phyloP scores from a whole-genome alignment of 1,140 invertebrate genomes.

The Dinothrombium tinctorium region DNA sequence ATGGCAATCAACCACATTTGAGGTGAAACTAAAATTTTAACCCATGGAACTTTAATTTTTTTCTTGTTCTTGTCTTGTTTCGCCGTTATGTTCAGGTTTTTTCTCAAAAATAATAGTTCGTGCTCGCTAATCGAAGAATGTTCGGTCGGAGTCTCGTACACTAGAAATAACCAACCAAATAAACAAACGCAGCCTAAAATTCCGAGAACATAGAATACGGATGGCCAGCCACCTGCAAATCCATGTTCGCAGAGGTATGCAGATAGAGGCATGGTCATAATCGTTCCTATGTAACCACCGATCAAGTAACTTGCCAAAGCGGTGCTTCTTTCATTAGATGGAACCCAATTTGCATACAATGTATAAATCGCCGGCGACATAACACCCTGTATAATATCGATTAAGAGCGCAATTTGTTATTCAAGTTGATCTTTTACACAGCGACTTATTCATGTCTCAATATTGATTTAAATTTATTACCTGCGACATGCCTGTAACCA shows the following conservation, averaged over 20 bases:
- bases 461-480: too few relatives aligned
- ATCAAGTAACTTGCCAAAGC: not conserved
- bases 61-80: too few relatives aligned
- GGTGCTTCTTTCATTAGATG: not conserved
- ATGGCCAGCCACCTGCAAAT: conserved; percentile 33
- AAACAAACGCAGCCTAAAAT: conserved; percentile 15
- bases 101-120: conserved; percentile 7
- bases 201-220: conserved; percentile 43
- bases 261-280: not conserved
- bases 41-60: conserved; percentile 37
- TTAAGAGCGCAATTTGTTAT: too few relatives aligned
- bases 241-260: conserved; percentile 22
- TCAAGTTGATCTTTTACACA: too few relatives aligned
- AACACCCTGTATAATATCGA: too few relatives aligned
- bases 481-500: not conserved
- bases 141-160: conserved; percentile 25
- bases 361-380: not conserved
- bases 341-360: not conserved
- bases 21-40: conserved; percentile 41
- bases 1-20: conserved; percentile 80
- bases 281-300: not conserved
- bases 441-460: too few relatives aligned
- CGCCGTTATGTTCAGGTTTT: conserved; percentile 9
- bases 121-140: conserved; percentile 25
- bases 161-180: conserved; percentile 23